Evolutionary conservation across 2,888 invertebrate species (phyloP), one percentile per base, ranked within the genome.

Genomic region (Cataglyphis altisquamis): DNA sequence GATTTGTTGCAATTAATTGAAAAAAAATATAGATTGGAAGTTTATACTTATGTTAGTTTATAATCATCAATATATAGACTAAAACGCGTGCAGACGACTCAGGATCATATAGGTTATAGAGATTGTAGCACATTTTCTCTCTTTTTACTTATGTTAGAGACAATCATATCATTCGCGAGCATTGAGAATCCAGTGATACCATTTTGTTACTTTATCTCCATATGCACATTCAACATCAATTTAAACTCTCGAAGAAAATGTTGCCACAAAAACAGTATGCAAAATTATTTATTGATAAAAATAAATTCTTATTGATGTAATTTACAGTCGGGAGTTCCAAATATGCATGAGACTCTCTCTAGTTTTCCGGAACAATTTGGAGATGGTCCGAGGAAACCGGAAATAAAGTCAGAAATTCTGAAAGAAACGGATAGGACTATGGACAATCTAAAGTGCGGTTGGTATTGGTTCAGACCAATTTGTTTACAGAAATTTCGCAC

Each of bases 401-500:
- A 91, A 86, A 87, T 88, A 80, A 90, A 89, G 78, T 45, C 84
- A 77, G 89, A 91, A 68, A 86, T 82, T 48, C 78, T 70, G 41
- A 89, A 87, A 86, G 83, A 89, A 62, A 36, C 84, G 45, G 82
- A 89, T 62, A 84, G 81, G 41, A 77, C 83, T 52, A 74, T 84
- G 68, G 89, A 89, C 32, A 88, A 87, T 29, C 85, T 90, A 4
- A 91, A 91, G 74, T 97, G 97, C 93, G 97, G 97, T 45, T 97
- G 97, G 97, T 96, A 96, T 6, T 95, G 95, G 91, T 95, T 96
- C 92, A 95, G 96, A 74, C 97, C 97, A 0, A 91, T 94, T 57
- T 96, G 96, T 94, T 95, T 97, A 86, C 97, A 97, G 95, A 94
- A 96, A 75, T 97, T 97, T 95, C 95, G 97, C 25, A 97, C 96